Percentiles rank a stretch among this genome's conserved stretches.
Evolutionary conservation across 2,113 vertebrate species (phyloP).

Genomic region (Nibea albiflora): DNA sequence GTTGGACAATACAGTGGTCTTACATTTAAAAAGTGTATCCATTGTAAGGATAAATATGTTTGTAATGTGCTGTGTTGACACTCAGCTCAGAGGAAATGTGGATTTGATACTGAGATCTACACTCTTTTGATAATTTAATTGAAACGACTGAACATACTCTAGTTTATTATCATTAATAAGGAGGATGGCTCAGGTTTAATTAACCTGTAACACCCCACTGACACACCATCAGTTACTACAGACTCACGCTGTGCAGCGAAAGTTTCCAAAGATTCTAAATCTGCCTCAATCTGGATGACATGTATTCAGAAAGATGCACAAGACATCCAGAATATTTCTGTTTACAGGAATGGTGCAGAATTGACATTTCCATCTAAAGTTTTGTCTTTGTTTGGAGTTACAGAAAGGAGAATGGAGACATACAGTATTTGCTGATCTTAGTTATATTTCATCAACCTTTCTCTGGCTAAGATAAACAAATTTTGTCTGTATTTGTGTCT

Average conservation of each 20-base stretch:
- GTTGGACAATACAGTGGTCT: neutral
- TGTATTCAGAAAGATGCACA: neutral
- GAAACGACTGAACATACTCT: neutral
- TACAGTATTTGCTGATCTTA: conserved; percentile 12
- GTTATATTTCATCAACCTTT: conserved; percentile 18
- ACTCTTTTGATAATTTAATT: neutral
- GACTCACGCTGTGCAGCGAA: neutral
- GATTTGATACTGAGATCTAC: neutral
- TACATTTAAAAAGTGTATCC: neutral
- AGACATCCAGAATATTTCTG: neutral
- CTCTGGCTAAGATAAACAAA: conserved; percentile 34
- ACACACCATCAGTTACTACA: neutral
- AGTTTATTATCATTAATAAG: neutral
- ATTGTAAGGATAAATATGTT: neutral
- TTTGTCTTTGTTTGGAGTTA: conserved; percentile 7
- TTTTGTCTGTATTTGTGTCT: conserved; percentile 36
- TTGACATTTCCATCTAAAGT: neutral
- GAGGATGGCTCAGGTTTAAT: neutral
- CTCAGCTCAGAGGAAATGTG: neutral
- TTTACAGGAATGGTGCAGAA: neutral
- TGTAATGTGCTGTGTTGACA: neutral
- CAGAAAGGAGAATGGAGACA: neutral
- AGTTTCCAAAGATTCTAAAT: neutral
- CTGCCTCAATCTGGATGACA: neutral
- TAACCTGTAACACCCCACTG: conserved; percentile 4